Evolutionary conservation across 2,113 vertebrate species (phyloP).

Genomic region (Dicaeum eximium): DNA sequence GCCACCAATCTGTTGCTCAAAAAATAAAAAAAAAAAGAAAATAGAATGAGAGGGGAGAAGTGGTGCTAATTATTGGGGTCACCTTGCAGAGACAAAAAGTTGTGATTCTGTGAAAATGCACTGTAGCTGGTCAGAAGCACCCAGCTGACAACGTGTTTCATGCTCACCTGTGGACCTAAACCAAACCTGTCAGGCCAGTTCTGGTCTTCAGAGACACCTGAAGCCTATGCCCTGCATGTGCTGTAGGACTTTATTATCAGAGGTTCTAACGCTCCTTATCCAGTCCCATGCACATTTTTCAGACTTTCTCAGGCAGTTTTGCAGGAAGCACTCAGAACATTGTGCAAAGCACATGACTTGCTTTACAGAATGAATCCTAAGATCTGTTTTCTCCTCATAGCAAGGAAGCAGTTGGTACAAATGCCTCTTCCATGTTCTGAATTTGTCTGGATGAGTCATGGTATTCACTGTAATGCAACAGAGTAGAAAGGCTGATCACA

Average conservation of each 20-base stretch:
- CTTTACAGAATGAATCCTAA: background rate
- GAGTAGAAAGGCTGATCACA: background rate
- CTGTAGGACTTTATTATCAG: background rate
- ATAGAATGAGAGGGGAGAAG: accelerated
- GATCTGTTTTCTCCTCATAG: background rate
- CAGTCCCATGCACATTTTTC: background rate
- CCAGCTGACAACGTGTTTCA: background rate
- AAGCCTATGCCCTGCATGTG: background rate
- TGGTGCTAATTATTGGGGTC: background rate
- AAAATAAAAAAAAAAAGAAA: background rate
- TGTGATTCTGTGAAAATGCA: background rate
- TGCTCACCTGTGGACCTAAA: background rate
- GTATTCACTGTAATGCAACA: background rate
- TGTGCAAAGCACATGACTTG: background rate
- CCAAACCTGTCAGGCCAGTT: conserved; percentile 11
- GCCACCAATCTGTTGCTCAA: background rate
- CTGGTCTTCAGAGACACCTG: background rate
- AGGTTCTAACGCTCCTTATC: background rate
- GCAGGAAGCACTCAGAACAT: accelerated
- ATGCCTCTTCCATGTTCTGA: background rate
- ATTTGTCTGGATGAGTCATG: background rate
- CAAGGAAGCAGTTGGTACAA: background rate
- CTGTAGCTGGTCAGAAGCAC: background rate
- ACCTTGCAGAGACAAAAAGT: background rate
- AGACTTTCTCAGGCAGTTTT: background rate